Evolutionary conservation across 2,888 invertebrate species (phyloP).

Genomic region (Agrotis exclamationis): DNA sequence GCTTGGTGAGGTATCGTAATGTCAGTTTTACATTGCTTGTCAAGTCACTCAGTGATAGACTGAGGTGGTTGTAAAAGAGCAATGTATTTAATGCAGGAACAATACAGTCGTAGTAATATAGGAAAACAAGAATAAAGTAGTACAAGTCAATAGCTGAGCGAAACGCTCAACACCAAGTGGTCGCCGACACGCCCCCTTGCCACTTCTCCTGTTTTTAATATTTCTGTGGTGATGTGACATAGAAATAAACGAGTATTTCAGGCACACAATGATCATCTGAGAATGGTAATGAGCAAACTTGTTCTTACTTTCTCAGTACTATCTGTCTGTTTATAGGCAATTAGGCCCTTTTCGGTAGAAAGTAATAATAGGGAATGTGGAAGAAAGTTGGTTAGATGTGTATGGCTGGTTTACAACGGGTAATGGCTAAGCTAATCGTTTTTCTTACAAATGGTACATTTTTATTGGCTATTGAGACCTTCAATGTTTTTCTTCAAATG

Average conservation of each 20-base stretch:
- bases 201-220: too few species aligned
- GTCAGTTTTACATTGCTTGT: too few species aligned
- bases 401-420: not conserved
- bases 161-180: too few species aligned
- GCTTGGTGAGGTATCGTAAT: too few species aligned
- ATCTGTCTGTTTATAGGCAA: constrained; percentile 28
- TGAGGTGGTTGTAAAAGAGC: too few species aligned
- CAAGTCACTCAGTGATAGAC: too few species aligned
- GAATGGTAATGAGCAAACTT: constrained; percentile 63
- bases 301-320: constrained; percentile 23
- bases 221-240: constrained; percentile 47
- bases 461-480: not conserved
- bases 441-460: not conserved
- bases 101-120: too few species aligned
- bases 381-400: constrained; percentile 12
- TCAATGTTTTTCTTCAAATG: not conserved
- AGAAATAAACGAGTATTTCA: too few species aligned
- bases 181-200: too few species aligned
- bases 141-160: too few species aligned
- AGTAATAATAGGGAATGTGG: constrained; percentile 10
- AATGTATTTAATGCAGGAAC: too few species aligned
- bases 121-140: too few species aligned
- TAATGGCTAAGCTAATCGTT: not conserved
- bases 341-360: constrained; percentile 13
- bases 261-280: constrained; percentile 59